Evolutionary conservation across 1,140 invertebrate species (phyloP), one percentile per base, ranked within the genome.

Genomic region (Geopemphigus sp.): DNA sequence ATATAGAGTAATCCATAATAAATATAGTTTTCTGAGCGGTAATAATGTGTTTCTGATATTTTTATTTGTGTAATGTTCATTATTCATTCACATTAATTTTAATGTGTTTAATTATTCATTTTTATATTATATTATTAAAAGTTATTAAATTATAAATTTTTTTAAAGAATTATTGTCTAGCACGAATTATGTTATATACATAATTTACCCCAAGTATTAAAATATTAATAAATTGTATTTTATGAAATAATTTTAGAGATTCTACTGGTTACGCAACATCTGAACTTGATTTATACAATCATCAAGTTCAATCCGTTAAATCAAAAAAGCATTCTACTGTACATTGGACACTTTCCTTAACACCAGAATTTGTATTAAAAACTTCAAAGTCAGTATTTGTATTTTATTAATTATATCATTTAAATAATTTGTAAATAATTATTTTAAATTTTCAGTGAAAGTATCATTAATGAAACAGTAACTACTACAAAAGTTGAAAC

Each of bases 331-430:
- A 78, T 59, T 50, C 15, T 19, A 61, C 6, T 45, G n/a, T 22
- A 76, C 26, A 61, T n/a, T 78, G 73, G 73, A 61, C 45, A 26
- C 57, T 50, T 26, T 78, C 73, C 19, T 50, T 63, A 53, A 59
- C 39, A 11, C 39, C 73, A 50, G 22, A 78, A 61, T 26, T 61
- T 11, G 22, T 50, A 12, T 76, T 76, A 45, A 47, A 17, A 59
- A 63, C 57, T 50, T 50, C 73, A 24, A 76, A 26, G 73, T 78
- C 10, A 50, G 32, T 47, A 57, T 12, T 8, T 39, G 1, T 17
- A 45, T 61, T 11, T 26, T 19, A 53, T 70, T 19, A 26, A 3
- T 0, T 76, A 45, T 57, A 57, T 32, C 26, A 32, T 29, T 61
- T 61, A 47, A 0, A 76, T 76, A 45, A 14, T 15, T 22, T 59